Evolutionary conservation across 2,113 vertebrate genomes (phyloP), one percentile per base, ranked within the genome.

Genomic region (Dunckerocampus dactyliophorus): DNA sequence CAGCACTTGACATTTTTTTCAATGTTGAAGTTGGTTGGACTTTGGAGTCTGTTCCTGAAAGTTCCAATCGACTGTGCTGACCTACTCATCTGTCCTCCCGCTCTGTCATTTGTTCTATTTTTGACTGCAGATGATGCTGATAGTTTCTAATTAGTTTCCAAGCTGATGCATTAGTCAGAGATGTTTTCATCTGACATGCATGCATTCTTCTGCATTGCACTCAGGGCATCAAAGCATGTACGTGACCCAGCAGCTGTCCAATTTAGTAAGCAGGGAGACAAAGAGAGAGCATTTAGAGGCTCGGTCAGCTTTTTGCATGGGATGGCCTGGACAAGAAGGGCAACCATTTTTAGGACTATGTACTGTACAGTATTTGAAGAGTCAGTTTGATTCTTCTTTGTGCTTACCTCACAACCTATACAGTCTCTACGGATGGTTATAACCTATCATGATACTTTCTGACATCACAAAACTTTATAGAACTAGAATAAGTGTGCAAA

Each of bases 81-180:
- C 66, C 62, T 61, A 53, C 67, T 82, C 75, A 75, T 79, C 65
- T 64, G 57, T 76, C 67, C 47, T 78, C 50, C 42, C 28, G 69
- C 82, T 71, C 67, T 82, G 58, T 83, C 77, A 75, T 83, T 83
- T 83, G 28, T 64, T 85, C 75, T 80, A 72, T 85, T 85, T 82
- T 72, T 70, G 63, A 70, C 58, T 47, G 62, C 46, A 56, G 47
- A 66, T 50, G 15, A 54, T 75, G 71, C 74, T 82, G 76, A 68
- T 63, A 37, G 55, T 60, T 67, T 65, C 16, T 62, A 37, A 74
- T 70, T 74, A 24, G 81, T 75, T 69, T 51, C 4, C 0, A 6
- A 68, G 55, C 22, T 50, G 70, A 80, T 74, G 63, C 59, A 61
- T 51, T 46, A 42, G 74, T 67, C 63, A 66, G 31, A 28, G 60